Conservation (phyloP, 2,888 invertebrate species). For the Catocala nupta region DNA sequence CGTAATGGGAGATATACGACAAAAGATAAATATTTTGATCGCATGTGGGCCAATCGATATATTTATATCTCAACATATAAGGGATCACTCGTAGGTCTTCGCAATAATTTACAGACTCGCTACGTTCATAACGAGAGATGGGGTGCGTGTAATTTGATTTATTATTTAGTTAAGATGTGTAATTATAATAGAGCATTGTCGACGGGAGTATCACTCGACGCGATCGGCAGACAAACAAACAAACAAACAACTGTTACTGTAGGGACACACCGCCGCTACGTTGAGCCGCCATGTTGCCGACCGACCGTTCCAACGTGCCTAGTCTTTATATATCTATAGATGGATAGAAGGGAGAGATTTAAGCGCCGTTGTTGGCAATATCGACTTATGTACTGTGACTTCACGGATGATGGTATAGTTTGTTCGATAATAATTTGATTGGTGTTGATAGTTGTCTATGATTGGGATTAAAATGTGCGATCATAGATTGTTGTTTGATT, state of each 20-base stretch:
- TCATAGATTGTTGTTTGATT: no score
- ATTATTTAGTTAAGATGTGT: slow-evolving; percentile 57
- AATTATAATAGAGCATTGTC: slow-evolving; percentile 38
- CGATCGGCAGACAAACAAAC: slow-evolving; percentile 17
- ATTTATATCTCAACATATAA: slow-evolving; percentile 78
- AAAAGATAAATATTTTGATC: slow-evolving; percentile 61
- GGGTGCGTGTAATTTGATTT: slow-evolving; percentile 55
- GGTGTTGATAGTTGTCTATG: no score
- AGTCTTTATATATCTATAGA: no score
- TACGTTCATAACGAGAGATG: slow-evolving; percentile 50
- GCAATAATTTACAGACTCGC: slow-evolving; percentile 69
- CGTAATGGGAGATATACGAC: slow-evolving; percentile 67
- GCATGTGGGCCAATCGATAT: slow-evolving; percentile 82
- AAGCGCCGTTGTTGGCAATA: no score
- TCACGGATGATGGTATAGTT: no score
- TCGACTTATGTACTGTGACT: no score
- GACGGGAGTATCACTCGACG: slow-evolving; percentile 6
- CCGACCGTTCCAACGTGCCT: no score
- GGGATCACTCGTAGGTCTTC: slow-evolving; percentile 81
- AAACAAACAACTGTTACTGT: slow-evolving; percentile 15
- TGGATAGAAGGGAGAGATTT: no score
- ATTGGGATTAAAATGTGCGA: no score
- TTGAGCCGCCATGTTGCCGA: not conserved
- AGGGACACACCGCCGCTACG: slow-evolving; percentile 4
- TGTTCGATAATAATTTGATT: no score